Base-by-base conservation (phyloP, 1,140 invertebrate genomes). In the Drosophila suzukii region DNA sequence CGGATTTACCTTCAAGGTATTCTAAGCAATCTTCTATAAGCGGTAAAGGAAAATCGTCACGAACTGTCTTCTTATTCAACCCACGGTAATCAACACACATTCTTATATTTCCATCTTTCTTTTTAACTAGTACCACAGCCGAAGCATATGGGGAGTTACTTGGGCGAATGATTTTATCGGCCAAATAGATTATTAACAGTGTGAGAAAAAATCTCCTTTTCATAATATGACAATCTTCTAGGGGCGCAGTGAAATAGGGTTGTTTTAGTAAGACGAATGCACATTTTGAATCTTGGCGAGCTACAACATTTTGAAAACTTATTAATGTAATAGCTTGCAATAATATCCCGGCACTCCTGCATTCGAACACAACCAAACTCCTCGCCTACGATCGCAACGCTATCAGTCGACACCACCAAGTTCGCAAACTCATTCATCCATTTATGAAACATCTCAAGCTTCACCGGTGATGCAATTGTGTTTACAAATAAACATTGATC, bases 61-160 rank as follows among this genome's bases (percentile, higher is more conserved):
- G 6, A 20, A 51, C 30, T 1, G 51, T 58, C 15, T 12, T 17
- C 20, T 53, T 65, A 36, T 60, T 67, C 6, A 63, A 12, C 4
- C 55, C 55, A 36, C 70, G 27, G 13, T 59, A 68, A 38, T 68
- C 55, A 6, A 58, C 32, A 36, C 61, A 66, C 60, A 73, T 66
- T 30, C 70, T n/a, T 43, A 12, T 30, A 36, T 36, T 32, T 11
- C 46, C 47, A 44, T 60, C 11, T 13, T 53, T 72, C 11, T 50
- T 71, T 32, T 36, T 63, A 12, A 63, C 51, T 39, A 71, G 15
- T 6, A 62, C 50, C 12, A 61, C 24, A 7, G 41, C 15, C 10
- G 50, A 44, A 12, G 12, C 24, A 44, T 57, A 32, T 7, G 41
- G 55, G 10, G 15, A 57, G 11, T 47, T 27, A 30, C 30, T 53